phyloP scores from a whole-genome alignment of 1,140 invertebrate species.

The Lerema accius region DNA sequence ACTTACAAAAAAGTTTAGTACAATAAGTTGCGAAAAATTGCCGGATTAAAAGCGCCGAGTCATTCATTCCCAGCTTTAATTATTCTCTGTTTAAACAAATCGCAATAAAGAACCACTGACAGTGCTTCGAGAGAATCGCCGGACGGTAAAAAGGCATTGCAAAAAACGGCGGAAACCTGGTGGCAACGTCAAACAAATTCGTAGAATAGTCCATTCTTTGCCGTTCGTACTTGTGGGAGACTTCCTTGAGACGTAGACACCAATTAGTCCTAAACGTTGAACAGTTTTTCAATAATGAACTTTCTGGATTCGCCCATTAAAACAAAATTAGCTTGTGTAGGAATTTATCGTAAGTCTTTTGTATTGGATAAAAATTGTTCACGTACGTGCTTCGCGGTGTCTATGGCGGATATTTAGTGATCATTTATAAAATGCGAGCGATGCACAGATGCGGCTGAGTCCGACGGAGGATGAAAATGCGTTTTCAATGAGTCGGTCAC shows the following conservation, averaged over 20 bases:
- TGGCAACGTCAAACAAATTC: constrained; percentile 66
- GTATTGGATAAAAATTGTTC: constrained; percentile 33
- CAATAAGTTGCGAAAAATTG: constrained; percentile 61
- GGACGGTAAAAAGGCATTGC: constrained; percentile 54
- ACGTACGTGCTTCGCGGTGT: constrained; percentile 39
- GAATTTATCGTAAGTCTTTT: constrained; percentile 21
- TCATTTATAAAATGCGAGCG: constrained; percentile 65
- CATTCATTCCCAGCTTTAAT: constrained; percentile 78
- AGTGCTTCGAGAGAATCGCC: constrained; percentile 49
- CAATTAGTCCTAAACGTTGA: constrained; percentile 29
- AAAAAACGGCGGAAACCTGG: constrained; percentile 59
- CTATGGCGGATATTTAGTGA: constrained; percentile 54
- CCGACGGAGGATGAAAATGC: constrained; percentile 67
- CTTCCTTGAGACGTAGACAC: constrained; percentile 41
- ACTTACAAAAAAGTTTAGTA: constrained; percentile 50
- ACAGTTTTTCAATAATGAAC: constrained; percentile 26
- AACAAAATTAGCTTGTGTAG: constrained; percentile 20
- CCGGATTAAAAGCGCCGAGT: constrained; percentile 65
- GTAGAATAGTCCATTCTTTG: constrained; percentile 53
- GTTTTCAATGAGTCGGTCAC: constrained; percentile 62
- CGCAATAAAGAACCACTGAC: constrained; percentile 68
- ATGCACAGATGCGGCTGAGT: constrained; percentile 50
- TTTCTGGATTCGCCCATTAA: constrained; percentile 4
- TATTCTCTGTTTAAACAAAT: constrained; percentile 79
- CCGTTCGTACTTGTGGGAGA: constrained; percentile 51